Evolutionary conservation across 2,888 invertebrate species (phyloP).

Genomic region (Acronicta alni): DNA sequence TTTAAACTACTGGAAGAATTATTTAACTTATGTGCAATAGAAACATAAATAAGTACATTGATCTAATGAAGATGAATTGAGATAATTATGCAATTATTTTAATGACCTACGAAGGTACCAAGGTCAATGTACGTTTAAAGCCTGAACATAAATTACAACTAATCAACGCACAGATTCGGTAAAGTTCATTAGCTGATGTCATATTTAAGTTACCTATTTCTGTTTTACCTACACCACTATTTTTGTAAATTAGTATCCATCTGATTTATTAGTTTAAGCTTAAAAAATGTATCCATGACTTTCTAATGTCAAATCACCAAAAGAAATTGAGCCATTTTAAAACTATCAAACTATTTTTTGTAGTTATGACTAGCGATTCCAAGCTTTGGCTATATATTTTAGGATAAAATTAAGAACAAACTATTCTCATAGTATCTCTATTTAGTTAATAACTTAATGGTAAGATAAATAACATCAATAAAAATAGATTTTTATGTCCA

Average conservation of each 20-base stretch:
- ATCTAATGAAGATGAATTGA: conserved; percentile 22
- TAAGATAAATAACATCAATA: conserved; percentile 47
- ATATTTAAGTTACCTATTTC: conserved; percentile 32
- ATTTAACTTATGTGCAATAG: conserved; percentile 1
- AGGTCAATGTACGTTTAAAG: conserved; percentile 14
- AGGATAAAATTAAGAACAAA: no score
- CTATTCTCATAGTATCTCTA: no score
- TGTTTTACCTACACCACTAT: no score
- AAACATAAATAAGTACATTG: conserved; percentile 9
- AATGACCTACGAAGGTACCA: conserved; percentile 29
- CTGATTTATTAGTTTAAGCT: no score
- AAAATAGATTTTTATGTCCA: conserved; percentile 60
- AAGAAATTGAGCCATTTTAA: no score
- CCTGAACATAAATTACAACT: conserved; percentile 31
- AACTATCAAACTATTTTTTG: no score
- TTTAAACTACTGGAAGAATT: conserved; percentile 4
- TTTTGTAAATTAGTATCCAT: no score
- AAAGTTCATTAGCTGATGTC: conserved; percentile 43
- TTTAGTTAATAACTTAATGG: no score
- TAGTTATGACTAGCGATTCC: no score
- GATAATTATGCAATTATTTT: conserved; percentile 18
- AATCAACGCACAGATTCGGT: conserved; percentile 36
- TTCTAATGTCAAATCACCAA: no score
- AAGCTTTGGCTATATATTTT: no score
- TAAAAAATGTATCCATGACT: no score